Percentiles rank a stretch among this genome's conserved stretches.
Evolutionary conservation across 2,113 vertebrate species (phyloP).

Genomic region (Shinisaurus crocodilurus): DNA sequence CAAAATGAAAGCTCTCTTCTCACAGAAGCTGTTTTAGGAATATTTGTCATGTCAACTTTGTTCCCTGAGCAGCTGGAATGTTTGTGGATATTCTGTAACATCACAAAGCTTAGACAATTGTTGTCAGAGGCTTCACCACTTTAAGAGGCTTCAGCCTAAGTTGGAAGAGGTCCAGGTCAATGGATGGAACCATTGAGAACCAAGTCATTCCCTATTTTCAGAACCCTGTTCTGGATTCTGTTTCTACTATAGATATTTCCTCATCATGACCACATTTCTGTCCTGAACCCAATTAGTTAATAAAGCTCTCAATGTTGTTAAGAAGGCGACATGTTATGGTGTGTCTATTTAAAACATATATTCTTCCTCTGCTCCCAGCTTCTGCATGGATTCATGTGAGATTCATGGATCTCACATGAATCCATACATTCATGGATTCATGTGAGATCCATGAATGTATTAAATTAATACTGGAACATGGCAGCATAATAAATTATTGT

Average conservation of each 20-base stretch:
- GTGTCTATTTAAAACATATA: neutral
- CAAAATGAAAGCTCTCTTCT: neutral
- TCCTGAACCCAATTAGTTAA: neutral
- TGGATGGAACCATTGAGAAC: neutral
- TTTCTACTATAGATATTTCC: neutral
- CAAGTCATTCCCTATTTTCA: neutral
- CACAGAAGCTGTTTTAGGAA: neutral
- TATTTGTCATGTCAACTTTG: neutral
- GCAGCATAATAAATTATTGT: neutral
- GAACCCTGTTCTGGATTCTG: neutral
- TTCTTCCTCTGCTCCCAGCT: neutral
- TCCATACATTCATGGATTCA: too few relatives aligned
- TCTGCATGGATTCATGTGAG: neutral
- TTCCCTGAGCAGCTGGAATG: neutral
- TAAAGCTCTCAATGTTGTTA: neutral
- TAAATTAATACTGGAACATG: neutral
- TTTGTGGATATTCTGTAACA: neutral
- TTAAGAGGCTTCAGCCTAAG: neutral
- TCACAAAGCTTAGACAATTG: neutral
- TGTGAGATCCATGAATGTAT: neutral
- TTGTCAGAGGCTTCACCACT: neutral
- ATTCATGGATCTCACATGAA: too few relatives aligned
- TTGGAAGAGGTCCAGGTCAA: neutral
- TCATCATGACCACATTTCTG: neutral
- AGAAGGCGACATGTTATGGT: neutral